Evolutionary conservation across 2,113 vertebrate genomes (phyloP), one percentile per base, ranked within the genome.

Genomic region (Tragelaphus buxtoni): DNA sequence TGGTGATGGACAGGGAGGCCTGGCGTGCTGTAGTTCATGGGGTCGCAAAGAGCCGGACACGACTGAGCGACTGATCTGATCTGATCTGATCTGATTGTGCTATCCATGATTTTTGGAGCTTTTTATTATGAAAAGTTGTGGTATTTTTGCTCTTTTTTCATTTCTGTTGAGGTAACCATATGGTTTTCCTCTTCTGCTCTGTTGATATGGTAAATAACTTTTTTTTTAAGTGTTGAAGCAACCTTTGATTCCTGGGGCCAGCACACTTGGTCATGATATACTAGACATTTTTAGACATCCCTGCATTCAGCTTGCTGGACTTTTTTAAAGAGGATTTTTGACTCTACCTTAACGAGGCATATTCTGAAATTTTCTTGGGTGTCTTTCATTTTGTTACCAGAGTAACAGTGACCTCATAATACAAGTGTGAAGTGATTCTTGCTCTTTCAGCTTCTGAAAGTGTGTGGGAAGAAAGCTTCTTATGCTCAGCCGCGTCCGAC

Each of bases 311-410:
- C 17, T 51, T 89, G 42, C 63, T 22, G 8, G 18, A 2, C 74
- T 83, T 42, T 42, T 65, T 7, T 9, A 13, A 35, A 30, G n/a
- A n/a, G n/a, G 17, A 20, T 45, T 18, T 63, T 20, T 3, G 72
- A 39, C 9, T 24, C 42, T 51, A 0, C 49, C 20, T 58, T 28
- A 77, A 9, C 0, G 4, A 77, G 56, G 1, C n/a, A n/a, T 4
- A 5, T 18, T 81, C 74, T 65, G 26, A 35, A n/a, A 12, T 22
- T 42, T 39, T 32, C 39, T 28, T 5, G 1, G 56, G 12, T 22
- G 9, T 60, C 17, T 86, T 24, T 47, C 10, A 11, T 13, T 56
- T n/a, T 35, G 28, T 35, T 3, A 1, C 79, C n/a, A 0, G 35
- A 24, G 22, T 20, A 2, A 5, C 1, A 9, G 4, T 0, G 28